These are phyloP conservation scores for Tetraneura akinire DNA, from an alignment of 1,140 invertebrate species.

Conservation along the genomic window DNA sequence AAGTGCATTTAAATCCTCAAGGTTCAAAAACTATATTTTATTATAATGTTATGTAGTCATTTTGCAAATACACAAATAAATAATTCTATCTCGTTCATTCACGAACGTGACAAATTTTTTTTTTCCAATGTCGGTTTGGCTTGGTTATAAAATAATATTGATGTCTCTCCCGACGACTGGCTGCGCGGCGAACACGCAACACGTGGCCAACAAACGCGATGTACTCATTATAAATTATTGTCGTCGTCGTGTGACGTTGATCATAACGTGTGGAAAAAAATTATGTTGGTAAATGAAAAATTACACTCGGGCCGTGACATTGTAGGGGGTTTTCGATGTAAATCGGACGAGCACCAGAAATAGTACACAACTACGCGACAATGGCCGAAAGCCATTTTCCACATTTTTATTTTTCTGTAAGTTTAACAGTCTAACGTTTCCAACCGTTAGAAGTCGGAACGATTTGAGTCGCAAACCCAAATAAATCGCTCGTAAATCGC, in stretches of 20 bases:
- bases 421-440: no score
- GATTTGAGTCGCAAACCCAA: no score
- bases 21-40: slow-evolving; percentile 6
- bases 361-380: not conserved
- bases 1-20: no score
- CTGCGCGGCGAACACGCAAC: not conserved
- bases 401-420: no score
- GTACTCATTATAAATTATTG: not conserved
- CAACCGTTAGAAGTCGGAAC: no score
- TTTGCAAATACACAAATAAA: not conserved
- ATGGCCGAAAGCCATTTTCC: not conserved
- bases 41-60: not conserved
- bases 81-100: slow-evolving; percentile 14
- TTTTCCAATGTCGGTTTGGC: not conserved
- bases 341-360: slow-evolving; percentile 1
- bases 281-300: slow-evolving; percentile 2
- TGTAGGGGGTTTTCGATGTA: slow-evolving; percentile 29
- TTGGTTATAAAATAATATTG: no score
- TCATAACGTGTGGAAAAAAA: not conserved
- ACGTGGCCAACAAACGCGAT: slow-evolving; percentile 11
- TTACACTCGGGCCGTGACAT: slow-evolving; percentile 14
- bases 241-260: not conserved
- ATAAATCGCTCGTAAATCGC: no score
- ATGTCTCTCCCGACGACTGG: not conserved
- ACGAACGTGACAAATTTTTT: slow-evolving; percentile 9